Evolutionary conservation across 1,140 invertebrate species (phyloP), one percentile per base, ranked within the genome.

Genomic region (Caerostris darwini): DNA sequence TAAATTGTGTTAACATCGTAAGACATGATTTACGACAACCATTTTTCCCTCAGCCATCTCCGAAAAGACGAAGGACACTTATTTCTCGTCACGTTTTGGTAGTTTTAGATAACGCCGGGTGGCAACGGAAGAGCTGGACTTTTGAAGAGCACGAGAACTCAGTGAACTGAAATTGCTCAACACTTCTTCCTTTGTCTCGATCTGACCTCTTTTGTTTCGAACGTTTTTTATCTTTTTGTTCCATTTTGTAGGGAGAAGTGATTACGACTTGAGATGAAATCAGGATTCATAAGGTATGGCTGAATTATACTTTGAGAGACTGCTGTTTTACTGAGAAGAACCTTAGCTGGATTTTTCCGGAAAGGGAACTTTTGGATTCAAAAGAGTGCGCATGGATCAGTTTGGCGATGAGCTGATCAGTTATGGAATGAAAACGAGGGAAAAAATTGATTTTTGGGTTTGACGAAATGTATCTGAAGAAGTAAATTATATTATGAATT

Each of bases 141-240:
- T 77, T 77, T 77, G 71, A 77, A 77, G 71, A 77, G 8, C 34
- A 77, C 4, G 10, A 77, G 82, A 83, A 83, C 82, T 83, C 82
- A 57, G n/a, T 83, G 82, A 83, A 83, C 82, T 83, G 82, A 58
- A 83, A 58, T 83, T 83, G 82, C 82, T 83, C 82, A 83, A 58
- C 54, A 8, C 5, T n/a, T 17, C 34, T 8, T 17, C 82, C n/a
- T 83, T 83, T 53, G 56, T 83, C 54, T 0, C 53, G 12, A 5
- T 7, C 2, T 58, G 82, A 83, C 82, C 82, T 83, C 82, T 57
- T 83, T 83, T 83, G 82, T 83, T 58, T 34, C 5, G 7, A 77
- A 50, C 69, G 50, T 3, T 19, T n/a, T 83, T 53, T 83, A 8
- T 8, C 53, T 58, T 83, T 56, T 58, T 57, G 82, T 58, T 83